Evolutionary conservation across 30 jellyfish, hydroid and myxozoan species (phyloP).

Genomic region (Pelagia noctiluca): DNA sequence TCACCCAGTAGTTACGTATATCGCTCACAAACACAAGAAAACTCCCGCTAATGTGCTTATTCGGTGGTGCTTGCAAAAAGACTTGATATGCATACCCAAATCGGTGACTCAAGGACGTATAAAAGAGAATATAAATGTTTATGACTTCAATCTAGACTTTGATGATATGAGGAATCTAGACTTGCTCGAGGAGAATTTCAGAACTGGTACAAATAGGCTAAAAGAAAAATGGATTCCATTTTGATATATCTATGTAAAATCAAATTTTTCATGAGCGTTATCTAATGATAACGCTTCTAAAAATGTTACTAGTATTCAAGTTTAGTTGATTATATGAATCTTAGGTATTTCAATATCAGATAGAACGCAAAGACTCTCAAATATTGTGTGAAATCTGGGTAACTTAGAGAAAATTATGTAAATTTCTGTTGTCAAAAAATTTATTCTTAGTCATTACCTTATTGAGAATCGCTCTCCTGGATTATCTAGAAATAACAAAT

Average conservation of each 20-base stretch:
- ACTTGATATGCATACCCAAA: conserved; percentile 65
- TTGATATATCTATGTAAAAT: neutral
- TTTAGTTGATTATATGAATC: no score
- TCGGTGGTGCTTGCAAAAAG: conserved; percentile 81
- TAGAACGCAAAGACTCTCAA: no score
- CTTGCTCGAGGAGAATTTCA: conserved; percentile 49
- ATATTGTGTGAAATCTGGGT: no score
- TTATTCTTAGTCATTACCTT: no score
- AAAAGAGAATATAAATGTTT: conserved; percentile 46
- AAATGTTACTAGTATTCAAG: no score
- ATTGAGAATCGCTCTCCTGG: no score
- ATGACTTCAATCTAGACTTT: conserved; percentile 60
- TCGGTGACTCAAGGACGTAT: conserved; percentile 68
- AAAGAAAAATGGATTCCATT: conserved; percentile 58
- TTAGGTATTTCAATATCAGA: no score
- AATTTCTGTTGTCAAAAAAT: no score
- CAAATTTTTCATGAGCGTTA: no score
- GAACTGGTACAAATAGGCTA: conserved; percentile 69
- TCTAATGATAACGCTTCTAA: no score
- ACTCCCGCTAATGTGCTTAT: conserved; percentile 52
- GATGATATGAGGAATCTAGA: conserved; percentile 58
- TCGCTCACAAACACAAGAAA: conserved; percentile 56
- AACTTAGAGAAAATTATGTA: no score
- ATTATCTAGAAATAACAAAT: no score
- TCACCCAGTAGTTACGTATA: conserved; percentile 45